Evolutionary conservation across 2,797 vertebrate genomes (phyloP), one percentile per base, ranked within the genome.

Genomic region (Tragopan temminckii): DNA sequence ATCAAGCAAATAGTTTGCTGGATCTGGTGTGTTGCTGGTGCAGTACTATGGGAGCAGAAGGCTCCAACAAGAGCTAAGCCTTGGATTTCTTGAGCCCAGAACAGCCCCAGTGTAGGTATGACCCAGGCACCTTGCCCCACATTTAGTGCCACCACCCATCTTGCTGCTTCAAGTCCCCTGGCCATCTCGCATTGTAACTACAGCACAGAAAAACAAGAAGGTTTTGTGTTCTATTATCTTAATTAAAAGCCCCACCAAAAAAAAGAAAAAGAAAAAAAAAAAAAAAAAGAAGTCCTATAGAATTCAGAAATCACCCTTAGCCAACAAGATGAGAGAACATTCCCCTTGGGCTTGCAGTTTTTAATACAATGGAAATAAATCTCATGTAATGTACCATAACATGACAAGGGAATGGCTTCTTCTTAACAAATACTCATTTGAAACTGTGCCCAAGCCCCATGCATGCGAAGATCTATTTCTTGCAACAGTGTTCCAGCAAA

Each of bases 341-440:
- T 96, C 87, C 96, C 95, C 94, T 97, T 92, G 85, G 95, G 94
- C 89, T 95, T 94, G 88, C 94, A 79, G 94, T 97, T 98, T 96
- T 96, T 94, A 85, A 93, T 96, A 97, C 97, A 97, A 97, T 93
- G 93, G 97, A 97, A 98, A 98, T 98, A 98, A 97, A 98, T 97
- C 97, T 97, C 90, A 97, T 95, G 97, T 97, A 98, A 98, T 97
- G 97, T 97, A 97, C 97, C 97, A 97, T 97, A 98, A 97, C 96
- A 96, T 2, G 90, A 97, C 96, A 96, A 97, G 95, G 76, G 96
- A 97, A 97, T 78, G 92, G 96, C 89, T 97, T 96, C 95, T 94
- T 81, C 93, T 97, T 98, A 97, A 98, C 97, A 98, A 98, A 98
- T 96, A 97, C 90, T 97, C 97, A 94, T 97, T 98, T 98, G 97